phyloP scores from a whole-genome alignment of 2,113 vertebrate genomes.

The Atractosteus spatula region DNA sequence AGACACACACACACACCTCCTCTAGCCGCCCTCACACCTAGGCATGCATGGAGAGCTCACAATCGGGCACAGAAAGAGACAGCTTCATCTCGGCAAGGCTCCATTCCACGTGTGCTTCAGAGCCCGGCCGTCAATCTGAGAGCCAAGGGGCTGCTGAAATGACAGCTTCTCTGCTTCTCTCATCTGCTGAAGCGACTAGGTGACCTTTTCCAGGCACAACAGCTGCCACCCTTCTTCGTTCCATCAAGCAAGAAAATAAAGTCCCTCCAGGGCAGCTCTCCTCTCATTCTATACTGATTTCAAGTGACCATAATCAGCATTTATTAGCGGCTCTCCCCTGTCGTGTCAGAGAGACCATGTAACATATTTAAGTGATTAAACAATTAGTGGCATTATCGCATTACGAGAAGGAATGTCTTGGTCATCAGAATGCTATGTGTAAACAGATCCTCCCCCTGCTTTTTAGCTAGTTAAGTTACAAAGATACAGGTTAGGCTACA shows the following conservation, averaged over 20 bases:
- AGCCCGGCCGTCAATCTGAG: slow-evolving; percentile 55
- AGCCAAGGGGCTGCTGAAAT: slow-evolving; percentile 40
- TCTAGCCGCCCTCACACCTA: slow-evolving; percentile 19
- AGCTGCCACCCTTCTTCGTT: slow-evolving; percentile 62
- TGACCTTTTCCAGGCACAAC: slow-evolving; percentile 67
- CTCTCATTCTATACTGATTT: slow-evolving; percentile 46
- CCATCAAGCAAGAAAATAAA: slow-evolving; percentile 54
- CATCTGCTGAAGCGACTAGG: slow-evolving; percentile 56
- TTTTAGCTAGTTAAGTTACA: too few species aligned
- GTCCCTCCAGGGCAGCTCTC: slow-evolving; percentile 45
- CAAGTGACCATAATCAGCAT: slow-evolving; percentile 53
- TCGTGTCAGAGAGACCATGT: slow-evolving; percentile 45
- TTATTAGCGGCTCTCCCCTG: slow-evolving; percentile 52
- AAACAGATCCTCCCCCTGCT: too few species aligned
- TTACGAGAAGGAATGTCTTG: slow-evolving; percentile 48
- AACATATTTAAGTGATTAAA: slow-evolving; percentile 57
- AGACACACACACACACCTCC: slow-evolving; percentile 32
- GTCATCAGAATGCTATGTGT: slow-evolving; percentile 24
- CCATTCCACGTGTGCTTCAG: slow-evolving; percentile 38
- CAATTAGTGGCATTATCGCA: slow-evolving; percentile 56
- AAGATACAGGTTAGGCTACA: too few species aligned
- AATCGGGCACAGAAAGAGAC: slow-evolving; percentile 45
- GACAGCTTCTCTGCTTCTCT: slow-evolving; percentile 70
- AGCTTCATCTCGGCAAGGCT: slow-evolving; percentile 55
- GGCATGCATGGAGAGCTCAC: neutral